Percentiles rank a stretch among this genome's conserved stretches.
phyloP scores from a whole-genome alignment of 1,140 invertebrate genomes.

The Pinna nobilis region DNA sequence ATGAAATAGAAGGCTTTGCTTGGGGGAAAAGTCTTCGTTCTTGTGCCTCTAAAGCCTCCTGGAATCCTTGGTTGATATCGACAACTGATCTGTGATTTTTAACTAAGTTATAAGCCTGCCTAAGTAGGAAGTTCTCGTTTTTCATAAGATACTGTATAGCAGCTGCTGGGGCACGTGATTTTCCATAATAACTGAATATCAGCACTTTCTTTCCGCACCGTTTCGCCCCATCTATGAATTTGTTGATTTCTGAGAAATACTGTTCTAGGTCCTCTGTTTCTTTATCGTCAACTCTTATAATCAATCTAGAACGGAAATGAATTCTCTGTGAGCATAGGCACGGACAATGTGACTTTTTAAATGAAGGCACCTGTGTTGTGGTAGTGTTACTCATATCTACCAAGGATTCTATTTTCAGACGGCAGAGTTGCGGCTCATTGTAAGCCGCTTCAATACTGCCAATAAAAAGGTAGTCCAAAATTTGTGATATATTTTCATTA shows the following conservation, averaged over 20 bases:
- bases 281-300: slow-evolving; percentile 64
- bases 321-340: slow-evolving; percentile 58
- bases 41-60: slow-evolving; percentile 48
- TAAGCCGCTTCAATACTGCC: slow-evolving; percentile 64
- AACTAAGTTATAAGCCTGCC: slow-evolving; percentile 59
- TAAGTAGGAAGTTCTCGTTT: slow-evolving; percentile 54
- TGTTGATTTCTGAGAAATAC: slow-evolving; percentile 67
- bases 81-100: slow-evolving; percentile 58
- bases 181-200: slow-evolving; percentile 66
- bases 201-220: slow-evolving; percentile 55
- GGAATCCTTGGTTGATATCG: slow-evolving; percentile 60
- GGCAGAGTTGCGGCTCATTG: slow-evolving; percentile 66
- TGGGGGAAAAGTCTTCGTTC: slow-evolving; percentile 55
- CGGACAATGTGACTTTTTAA: slow-evolving; percentile 61
- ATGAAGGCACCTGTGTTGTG: slow-evolving; percentile 49
- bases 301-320: slow-evolving; percentile 65
- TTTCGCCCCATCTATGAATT: slow-evolving; percentile 66
- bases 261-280: slow-evolving; percentile 63
- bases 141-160: slow-evolving; percentile 70
- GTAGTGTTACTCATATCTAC: slow-evolving; percentile 66
- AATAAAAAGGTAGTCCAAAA: slow-evolving; percentile 65
- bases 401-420: slow-evolving; percentile 60
- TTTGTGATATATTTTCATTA: slow-evolving; percentile 52
- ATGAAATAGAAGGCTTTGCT: slow-evolving; percentile 54
- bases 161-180: slow-evolving; percentile 61